Conservation (phyloP, 2,113 vertebrate genomes). For the Capreolus pygargus region DNA sequence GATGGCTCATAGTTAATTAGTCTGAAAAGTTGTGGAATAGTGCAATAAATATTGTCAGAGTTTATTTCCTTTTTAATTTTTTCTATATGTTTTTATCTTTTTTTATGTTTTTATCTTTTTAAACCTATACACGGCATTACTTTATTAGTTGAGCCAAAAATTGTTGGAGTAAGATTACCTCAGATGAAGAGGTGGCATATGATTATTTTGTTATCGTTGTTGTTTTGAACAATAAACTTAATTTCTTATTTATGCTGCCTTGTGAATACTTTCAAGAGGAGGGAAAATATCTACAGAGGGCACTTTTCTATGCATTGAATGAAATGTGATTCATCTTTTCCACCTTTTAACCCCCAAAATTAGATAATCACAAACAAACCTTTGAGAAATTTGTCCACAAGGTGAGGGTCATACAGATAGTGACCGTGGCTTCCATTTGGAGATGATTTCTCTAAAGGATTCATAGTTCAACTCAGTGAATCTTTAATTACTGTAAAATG, state of each 20-base stretch:
- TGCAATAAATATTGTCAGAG: not conserved
- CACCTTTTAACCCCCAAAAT: not conserved
- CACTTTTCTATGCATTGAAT: not conserved
- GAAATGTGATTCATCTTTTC: not conserved
- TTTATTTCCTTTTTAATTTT: not conserved
- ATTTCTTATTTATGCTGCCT: not conserved
- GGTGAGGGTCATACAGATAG: not conserved
- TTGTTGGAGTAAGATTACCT: not conserved
- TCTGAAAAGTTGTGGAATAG: not conserved
- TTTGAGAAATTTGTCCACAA: not conserved
- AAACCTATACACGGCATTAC: not conserved
- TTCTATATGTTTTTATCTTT: not conserved
- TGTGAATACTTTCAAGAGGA: not conserved
- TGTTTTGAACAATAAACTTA: not conserved
- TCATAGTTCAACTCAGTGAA: not conserved
- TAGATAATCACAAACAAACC: not conserved
- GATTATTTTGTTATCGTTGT: not conserved
- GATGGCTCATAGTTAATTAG: not conserved
- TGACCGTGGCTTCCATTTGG: not conserved
- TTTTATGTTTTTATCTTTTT: not conserved
- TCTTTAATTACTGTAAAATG: not conserved
- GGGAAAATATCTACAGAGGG: not conserved
- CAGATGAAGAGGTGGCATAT: not conserved
- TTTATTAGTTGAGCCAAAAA: conserved; percentile 50
- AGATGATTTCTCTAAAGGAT: not conserved